Conservation (phyloP, 2,888 invertebrate genomes). For the Fabriciana adippe region DNA sequence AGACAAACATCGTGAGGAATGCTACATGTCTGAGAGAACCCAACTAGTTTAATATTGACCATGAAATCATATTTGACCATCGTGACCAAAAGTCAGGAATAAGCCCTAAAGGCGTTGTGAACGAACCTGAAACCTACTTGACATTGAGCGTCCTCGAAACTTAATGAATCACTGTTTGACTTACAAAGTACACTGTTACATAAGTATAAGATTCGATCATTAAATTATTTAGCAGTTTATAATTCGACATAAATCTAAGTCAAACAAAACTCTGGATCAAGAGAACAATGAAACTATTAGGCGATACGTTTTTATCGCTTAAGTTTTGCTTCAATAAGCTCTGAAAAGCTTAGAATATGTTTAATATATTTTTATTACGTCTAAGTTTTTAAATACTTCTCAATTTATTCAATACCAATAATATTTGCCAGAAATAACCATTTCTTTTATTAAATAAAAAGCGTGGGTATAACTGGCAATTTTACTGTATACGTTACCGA, state of each 20-base stretch:
- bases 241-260: conserved; percentile 5
- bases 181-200: conserved; percentile 16
- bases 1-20: no score
- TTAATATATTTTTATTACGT: no score
- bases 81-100: no score
- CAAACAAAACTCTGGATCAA: conserved; percentile 13
- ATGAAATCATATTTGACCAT: no score
- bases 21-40: no score
- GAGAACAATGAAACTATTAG: conserved; percentile 9
- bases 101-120: neutral
- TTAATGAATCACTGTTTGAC: conserved; percentile 20
- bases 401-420: no score
- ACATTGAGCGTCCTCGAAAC: conserved; percentile 8
- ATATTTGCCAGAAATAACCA: no score
- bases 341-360: neutral
- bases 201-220: conserved; percentile 9
- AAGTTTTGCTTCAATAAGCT: neutral
- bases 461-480: no score
- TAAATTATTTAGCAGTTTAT: conserved; percentile 16
- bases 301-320: neutral
- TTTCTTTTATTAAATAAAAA: no score
- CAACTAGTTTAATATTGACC: no score
- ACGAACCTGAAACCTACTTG: neutral
- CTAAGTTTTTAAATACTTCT: no score
- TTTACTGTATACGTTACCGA: no score